Evolutionary conservation across 2,797 vertebrate species (phyloP).

Genomic region (Pelochelys cantorii): DNA sequence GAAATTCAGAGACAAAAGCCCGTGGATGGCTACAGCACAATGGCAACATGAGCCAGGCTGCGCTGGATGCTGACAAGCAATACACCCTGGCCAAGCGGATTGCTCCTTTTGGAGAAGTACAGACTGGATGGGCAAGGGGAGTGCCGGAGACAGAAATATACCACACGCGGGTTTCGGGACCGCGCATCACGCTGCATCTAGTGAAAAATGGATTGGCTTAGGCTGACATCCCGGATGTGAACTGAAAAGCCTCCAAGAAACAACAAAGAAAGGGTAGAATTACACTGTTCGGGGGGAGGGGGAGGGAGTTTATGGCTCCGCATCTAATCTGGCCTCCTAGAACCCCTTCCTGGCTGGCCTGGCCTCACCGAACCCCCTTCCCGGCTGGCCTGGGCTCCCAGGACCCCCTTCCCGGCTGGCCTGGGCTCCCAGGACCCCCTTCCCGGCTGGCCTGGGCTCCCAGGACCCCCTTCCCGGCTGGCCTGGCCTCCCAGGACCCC

Average conservation of each 20-base stretch:
- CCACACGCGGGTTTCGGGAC: fast-evolving
- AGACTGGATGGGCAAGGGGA: neutral
- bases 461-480: no score
- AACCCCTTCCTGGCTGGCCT: neutral
- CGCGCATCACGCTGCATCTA: neutral
- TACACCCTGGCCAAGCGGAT: fast-evolving
- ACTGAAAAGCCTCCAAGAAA: neutral
- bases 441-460: no score
- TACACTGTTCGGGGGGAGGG: neutral
- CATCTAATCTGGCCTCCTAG: neutral
- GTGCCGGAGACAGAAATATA: fast-evolving
- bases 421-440: no score
- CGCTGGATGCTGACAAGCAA: neutral
- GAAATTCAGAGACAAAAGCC: neutral
- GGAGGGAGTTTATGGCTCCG: neutral
- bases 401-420: no score
- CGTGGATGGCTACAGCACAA: neutral
- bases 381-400: no score
- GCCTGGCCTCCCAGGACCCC: no score
- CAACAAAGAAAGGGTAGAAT: neutral
- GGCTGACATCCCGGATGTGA: neutral
- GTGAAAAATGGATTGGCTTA: neutral
- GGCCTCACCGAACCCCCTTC: no score
- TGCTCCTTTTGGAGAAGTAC: neutral
- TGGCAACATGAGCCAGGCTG: neutral